A percentile compares a stretch with the other conserved stretches of the same genome.
phyloP scores from a whole-genome alignment of 2,797 vertebrate genomes.

The Sparidentex hasta region DNA sequence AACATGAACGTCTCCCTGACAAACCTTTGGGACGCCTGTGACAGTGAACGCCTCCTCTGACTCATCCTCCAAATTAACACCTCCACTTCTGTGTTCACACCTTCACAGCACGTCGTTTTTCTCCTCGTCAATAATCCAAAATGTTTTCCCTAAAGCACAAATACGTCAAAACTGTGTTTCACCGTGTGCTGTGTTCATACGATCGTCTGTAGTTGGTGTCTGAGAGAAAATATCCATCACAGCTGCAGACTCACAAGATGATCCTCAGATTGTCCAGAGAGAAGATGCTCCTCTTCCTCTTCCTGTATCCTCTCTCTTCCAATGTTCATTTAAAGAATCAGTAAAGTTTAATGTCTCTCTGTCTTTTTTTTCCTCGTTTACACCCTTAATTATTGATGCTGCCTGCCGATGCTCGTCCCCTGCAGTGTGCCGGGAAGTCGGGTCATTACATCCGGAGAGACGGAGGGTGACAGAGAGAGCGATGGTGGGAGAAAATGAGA shows the following conservation, averaged over 20 bases:
- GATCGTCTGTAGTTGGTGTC: not conserved
- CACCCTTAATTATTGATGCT: conserved; percentile 49
- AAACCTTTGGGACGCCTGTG: no score
- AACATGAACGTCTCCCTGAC: no score
- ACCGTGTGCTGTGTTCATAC: not conserved
- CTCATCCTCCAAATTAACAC: not conserved
- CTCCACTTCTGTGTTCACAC: not conserved
- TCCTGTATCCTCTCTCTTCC: not conserved
- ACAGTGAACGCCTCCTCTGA: no score
- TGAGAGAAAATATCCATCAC: conserved; percentile 6
- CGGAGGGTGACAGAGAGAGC: conserved; percentile 8
- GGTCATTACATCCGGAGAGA: conserved; percentile 42
- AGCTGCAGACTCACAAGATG: not conserved
- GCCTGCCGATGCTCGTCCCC: conserved; percentile 34
- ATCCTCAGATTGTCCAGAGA: not conserved
- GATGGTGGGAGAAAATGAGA: not conserved
- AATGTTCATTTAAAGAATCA: conserved; percentile 4
- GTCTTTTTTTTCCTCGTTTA: conserved; percentile 22
- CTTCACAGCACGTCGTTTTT: not conserved
- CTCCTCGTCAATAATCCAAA: no score
- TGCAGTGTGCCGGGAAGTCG: conserved; percentile 29
- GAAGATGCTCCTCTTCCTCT: not conserved
- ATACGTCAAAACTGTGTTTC: not conserved
- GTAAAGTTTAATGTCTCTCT: conserved; percentile 15
- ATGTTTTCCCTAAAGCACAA: not conserved